A percentile compares a stretch with the other conserved stretches of the same genome.
Evolutionary conservation across 92 coral and sea anemone genomes (phyloP).

Genomic region (Micromussa lordhowensis): DNA sequence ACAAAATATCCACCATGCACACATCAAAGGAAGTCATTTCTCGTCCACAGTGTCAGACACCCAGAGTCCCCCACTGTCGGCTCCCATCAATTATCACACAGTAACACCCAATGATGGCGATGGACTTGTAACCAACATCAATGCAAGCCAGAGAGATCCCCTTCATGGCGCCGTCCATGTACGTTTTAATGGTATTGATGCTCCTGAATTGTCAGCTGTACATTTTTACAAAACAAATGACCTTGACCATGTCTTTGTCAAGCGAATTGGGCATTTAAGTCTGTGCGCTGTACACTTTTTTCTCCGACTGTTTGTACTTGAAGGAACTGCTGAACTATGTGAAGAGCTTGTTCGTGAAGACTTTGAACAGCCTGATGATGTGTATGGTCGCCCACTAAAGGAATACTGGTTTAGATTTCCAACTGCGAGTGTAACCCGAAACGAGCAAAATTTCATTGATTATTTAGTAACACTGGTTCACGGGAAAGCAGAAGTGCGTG

Average conservation of each 20-base stretch:
- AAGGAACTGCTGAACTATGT: neutral
- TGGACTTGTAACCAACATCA: neutral
- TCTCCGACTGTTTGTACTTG: neutral
- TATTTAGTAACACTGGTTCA: neutral
- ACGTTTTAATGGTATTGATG: neutral
- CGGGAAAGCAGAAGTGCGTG: neutral
- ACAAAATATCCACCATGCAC: neutral
- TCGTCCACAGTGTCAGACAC: too few relatives aligned
- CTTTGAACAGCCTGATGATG: neutral
- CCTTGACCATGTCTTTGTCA: neutral
- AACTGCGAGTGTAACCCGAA: neutral
- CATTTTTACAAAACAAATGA: neutral
- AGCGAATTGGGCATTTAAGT: too few relatives aligned
- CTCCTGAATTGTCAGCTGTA: neutral
- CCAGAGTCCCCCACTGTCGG: neutral
- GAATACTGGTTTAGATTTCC: neutral
- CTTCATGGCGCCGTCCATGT: neutral
- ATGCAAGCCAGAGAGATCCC: neutral
- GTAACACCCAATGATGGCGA: too few relatives aligned
- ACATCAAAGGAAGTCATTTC: too few relatives aligned
- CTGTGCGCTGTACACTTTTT: neutral
- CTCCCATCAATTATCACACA: neutral
- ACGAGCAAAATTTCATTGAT: neutral
- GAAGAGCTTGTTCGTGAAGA: neutral
- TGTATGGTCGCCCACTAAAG: neutral